These are phyloP conservation scores for Grammomys surdaster DNA, from an alignment of 2,113 vertebrate species.

Conservation along the genomic window DNA sequence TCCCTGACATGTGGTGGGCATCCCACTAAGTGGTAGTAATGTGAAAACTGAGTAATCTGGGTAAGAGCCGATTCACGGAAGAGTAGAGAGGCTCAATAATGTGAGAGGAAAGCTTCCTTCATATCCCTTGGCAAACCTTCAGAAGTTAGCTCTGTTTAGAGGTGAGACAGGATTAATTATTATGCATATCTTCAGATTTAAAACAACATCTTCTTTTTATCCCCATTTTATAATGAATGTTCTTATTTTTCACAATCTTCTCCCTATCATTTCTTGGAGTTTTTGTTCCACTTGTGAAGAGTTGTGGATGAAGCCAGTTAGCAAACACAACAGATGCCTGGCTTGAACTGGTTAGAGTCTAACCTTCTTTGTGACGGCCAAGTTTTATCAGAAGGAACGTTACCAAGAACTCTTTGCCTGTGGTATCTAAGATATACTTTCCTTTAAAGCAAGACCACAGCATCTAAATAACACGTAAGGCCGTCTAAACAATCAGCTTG, in stretches of 20 bases:
- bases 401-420: conserved; percentile 69
- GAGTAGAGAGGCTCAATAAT: not conserved
- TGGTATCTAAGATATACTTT: conserved; percentile 74
- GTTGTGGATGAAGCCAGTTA: not conserved
- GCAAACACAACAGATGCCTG: conserved; percentile 68
- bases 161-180: not conserved
- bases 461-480: conserved; percentile 4
- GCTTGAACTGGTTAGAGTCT: conserved; percentile 71
- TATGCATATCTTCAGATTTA: conserved; percentile 2
- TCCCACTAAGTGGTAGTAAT: not conserved
- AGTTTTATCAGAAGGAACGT: conserved; percentile 77
- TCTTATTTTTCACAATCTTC: not conserved
- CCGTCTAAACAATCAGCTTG: not conserved
- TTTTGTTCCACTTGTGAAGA: not conserved
- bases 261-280: not conserved
- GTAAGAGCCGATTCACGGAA: not conserved
- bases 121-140: not conserved
- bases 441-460: conserved; percentile 72
- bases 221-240: not conserved
- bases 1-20: not conserved
- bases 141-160: not conserved
- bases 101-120: not conserved
- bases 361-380: conserved; percentile 76
- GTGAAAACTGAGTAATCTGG: not conserved
- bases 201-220: not conserved